These are phyloP conservation scores for Polypterus senegalus DNA, from an alignment of 2,113 vertebrate species.

Conservation along the genomic window DNA sequence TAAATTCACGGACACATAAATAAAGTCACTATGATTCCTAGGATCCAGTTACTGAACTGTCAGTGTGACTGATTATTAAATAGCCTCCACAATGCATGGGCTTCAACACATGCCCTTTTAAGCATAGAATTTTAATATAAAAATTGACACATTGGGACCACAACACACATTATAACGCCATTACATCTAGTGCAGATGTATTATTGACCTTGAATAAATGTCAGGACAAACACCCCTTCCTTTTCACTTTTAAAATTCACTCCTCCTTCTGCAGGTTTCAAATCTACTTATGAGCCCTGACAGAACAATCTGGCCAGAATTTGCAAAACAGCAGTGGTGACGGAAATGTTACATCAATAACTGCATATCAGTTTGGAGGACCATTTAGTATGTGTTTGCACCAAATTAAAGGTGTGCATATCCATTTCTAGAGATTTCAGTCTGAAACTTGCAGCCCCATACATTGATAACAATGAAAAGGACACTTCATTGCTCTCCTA, in stretches of 20 bases:
- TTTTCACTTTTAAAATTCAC: neutral
- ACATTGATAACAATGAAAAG: too few species aligned
- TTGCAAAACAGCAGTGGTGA: neutral
- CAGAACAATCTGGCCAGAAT: neutral
- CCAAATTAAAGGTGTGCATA: too few species aligned
- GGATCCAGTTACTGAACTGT: constrained; percentile 6
- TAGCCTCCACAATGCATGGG: constrained; percentile 13
- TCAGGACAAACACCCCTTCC: neutral
- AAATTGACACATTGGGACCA: constrained; percentile 28
- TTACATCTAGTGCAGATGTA: constrained; percentile 26
- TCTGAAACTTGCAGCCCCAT: too few species aligned
- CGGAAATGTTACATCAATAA: neutral
- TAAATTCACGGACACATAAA: too few species aligned
- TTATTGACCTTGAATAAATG: constrained; percentile 31
- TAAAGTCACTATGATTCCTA: neutral
- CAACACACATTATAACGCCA: constrained; percentile 16
- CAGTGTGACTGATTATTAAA: constrained; percentile 19
- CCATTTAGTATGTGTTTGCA: too few species aligned
- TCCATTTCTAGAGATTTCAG: too few species aligned
- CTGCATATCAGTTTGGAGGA: too few species aligned
- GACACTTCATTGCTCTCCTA: too few species aligned
- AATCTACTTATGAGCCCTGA: neutral
- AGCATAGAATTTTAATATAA: constrained; percentile 23
- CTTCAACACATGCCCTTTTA: constrained; percentile 29
- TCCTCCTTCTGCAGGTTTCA: neutral